These are phyloP conservation scores for Ophion obscuratus DNA, from an alignment of 2,888 invertebrate species.

Conservation along the genomic window DNA sequence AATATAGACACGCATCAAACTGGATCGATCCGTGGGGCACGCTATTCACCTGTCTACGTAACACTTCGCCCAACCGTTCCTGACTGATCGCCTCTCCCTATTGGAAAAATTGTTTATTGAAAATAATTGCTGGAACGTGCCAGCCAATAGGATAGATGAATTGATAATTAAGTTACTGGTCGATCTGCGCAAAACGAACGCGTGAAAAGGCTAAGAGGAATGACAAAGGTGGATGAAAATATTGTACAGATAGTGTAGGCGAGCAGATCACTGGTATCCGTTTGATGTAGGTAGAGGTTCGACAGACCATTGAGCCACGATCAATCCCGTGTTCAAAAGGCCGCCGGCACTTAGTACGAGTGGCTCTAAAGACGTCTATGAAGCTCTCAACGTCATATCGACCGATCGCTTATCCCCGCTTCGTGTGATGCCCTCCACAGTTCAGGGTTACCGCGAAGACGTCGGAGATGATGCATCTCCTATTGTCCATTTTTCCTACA, in stretches of 20 bases:
- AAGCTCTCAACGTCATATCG: background rate
- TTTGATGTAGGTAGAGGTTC: background rate
- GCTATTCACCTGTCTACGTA: background rate
- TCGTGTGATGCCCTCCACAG: background rate
- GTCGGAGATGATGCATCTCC: background rate
- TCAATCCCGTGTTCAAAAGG: constrained; percentile 29
- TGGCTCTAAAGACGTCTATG: background rate
- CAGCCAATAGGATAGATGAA: background rate
- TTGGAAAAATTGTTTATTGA: background rate
- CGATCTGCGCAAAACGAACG: background rate
- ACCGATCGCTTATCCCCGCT: background rate
- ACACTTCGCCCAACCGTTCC: background rate
- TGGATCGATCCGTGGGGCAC: constrained; percentile 15
- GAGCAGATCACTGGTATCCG: background rate
- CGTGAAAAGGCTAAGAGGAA: background rate
- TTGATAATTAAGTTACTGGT: background rate
- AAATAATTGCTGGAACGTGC: background rate
- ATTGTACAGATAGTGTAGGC: background rate
- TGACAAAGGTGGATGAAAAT: background rate
- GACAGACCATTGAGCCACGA: background rate
- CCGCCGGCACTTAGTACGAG: constrained; percentile 25
- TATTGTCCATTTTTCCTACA: background rate
- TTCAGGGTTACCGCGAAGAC: background rate
- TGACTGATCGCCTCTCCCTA: background rate
- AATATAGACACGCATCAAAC: constrained; percentile 16